Conservation (phyloP, 2,888 invertebrate species). For the Leptopilina syphax region DNA sequence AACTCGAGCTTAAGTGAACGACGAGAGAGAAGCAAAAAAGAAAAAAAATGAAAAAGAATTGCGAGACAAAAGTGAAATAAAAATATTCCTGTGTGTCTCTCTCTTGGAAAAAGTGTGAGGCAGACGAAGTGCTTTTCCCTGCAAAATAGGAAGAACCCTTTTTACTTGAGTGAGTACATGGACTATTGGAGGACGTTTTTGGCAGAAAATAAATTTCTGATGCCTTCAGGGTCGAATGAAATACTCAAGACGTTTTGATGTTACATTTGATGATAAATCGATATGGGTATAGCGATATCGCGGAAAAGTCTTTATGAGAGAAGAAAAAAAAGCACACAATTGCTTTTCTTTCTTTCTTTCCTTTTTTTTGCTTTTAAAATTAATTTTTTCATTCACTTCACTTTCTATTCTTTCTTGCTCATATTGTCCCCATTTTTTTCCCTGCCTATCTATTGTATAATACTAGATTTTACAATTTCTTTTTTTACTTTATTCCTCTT, state of each 20-base stretch:
- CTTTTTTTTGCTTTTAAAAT: no score
- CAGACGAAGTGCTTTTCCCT: slow-evolving; percentile 37
- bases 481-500: no score
- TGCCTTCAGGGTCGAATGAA: slow-evolving; percentile 28
- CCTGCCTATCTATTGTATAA: no score
- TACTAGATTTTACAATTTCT: no score
- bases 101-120: slow-evolving; percentile 21
- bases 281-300: neutral
- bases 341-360: neutral
- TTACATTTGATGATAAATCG: slow-evolving; percentile 35
- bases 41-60: neutral
- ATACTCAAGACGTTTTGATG: slow-evolving; percentile 33
- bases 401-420: no score
- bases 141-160: slow-evolving; percentile 36
- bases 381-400: no score
- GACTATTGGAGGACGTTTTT: slow-evolving; percentile 34
- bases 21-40: neutral
- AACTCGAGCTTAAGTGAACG: slow-evolving; percentile 12
- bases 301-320: neutral
- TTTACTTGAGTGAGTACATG: slow-evolving; percentile 36
- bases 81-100: slow-evolving; percentile 19
- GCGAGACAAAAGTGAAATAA: slow-evolving; percentile 33
- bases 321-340: neutral
- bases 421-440: no score
- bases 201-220: slow-evolving; percentile 38